Percentiles rank a stretch among this genome's conserved stretches.
Evolutionary conservation across 2,113 vertebrate genomes (phyloP).

Genomic region (Ciconia maguari): DNA sequence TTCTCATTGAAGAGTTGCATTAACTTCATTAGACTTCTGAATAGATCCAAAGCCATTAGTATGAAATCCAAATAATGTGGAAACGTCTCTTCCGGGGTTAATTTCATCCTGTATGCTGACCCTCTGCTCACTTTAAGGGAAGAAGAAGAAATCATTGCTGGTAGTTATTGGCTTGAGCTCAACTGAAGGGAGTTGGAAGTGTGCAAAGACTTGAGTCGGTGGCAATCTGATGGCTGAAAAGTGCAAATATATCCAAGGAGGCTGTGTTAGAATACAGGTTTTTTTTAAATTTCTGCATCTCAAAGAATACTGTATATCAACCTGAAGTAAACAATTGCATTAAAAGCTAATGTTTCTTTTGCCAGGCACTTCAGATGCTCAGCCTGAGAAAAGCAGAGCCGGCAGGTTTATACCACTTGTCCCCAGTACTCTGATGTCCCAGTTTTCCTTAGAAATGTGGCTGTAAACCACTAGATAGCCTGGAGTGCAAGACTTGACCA

Average conservation of each 20-base stretch:
- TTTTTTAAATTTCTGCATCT: not conserved
- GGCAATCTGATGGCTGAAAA: conserved; percentile 18
- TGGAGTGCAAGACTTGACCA: not conserved
- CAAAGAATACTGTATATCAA: not conserved
- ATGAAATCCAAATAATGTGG: conserved; percentile 33
- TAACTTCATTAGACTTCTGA: conserved; percentile 44
- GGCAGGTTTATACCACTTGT: not conserved
- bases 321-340: not conserved
- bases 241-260: conserved; percentile 6
- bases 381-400: not conserved
- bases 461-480: not conserved
- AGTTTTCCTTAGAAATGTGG: not conserved
- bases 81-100: conserved; percentile 37
- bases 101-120: conserved; percentile 45
- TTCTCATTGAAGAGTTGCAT: conserved; percentile 17
- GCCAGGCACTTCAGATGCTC: conserved; percentile 4
- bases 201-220: not conserved
- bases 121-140: conserved; percentile 32
- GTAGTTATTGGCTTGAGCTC: conserved; percentile 35
- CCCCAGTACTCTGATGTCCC: not conserved
- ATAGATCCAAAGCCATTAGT: conserved; percentile 54
- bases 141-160: conserved; percentile 22
- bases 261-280: not conserved
- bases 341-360: conserved; percentile 6
- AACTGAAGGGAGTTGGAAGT: conserved; percentile 18